A percentile compares a stretch with the other conserved stretches of the same genome.
These are phyloP conservation scores for Euwallacea fornicatus DNA, from an alignment of 1,140 invertebrate genomes.

Conservation along the genomic window DNA sequence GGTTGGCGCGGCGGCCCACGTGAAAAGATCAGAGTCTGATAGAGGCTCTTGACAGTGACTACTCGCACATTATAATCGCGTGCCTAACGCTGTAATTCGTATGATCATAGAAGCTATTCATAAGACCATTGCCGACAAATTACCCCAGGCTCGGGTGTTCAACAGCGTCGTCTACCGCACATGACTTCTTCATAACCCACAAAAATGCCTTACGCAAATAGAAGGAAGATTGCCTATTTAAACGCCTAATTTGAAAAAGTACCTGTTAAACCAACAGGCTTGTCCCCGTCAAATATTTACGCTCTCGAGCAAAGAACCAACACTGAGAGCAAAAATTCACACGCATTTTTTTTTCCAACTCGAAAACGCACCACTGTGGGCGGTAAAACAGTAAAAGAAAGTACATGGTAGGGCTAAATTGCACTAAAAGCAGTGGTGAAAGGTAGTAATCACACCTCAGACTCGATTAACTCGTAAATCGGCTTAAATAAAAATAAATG, in stretches of 20 bases:
- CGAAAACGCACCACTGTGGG: neutral
- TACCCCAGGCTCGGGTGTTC: too few species aligned
- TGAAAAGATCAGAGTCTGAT: constrained; percentile 18
- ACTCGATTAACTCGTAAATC: constrained; percentile 6
- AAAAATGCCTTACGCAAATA: constrained; percentile 4
- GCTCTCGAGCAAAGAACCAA: constrained; percentile 12
- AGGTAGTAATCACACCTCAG: neutral
- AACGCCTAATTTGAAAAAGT: constrained; percentile 29
- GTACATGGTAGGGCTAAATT: too few species aligned
- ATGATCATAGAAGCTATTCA: constrained; percentile 25
- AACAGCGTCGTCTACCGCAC: neutral
- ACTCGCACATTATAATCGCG: constrained; percentile 31
- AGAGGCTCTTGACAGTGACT: constrained; percentile 23
- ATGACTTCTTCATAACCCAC: neutral
- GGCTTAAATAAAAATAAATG: neutral
- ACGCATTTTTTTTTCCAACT: constrained; percentile 27
- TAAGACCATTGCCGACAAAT: constrained; percentile 22
- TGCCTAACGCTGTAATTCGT: constrained; percentile 32
- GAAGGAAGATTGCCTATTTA: constrained; percentile 16
- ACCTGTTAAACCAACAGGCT: constrained; percentile 25
- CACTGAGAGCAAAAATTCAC: constrained; percentile 14
- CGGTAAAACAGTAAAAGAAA: neutral
- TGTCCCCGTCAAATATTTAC: constrained; percentile 27
- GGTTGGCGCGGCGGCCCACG: constrained; percentile 14
- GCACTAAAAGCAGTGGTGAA: too few species aligned